Percentiles rank a stretch among this genome's conserved stretches.
phyloP scores from a whole-genome alignment of 2,797 vertebrate genomes.

The Stomatorhinus walkeri region DNA sequence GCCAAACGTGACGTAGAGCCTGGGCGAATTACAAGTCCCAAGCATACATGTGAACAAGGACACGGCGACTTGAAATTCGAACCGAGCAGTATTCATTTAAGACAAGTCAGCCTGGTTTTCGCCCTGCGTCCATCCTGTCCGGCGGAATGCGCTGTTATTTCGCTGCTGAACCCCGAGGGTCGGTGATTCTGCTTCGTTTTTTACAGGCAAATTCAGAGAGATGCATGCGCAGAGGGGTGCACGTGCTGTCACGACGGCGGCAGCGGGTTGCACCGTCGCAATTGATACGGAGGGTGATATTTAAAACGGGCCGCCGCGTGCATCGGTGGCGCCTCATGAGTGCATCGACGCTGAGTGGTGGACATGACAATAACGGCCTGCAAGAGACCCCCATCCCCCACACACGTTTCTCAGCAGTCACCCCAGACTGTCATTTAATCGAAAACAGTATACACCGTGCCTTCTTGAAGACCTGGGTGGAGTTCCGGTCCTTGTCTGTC shows the following conservation, averaged over 20 bases:
- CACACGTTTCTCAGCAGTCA: neutral
- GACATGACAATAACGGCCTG: neutral
- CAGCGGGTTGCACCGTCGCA: neutral
- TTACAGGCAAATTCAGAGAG: too few species aligned
- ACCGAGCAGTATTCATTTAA: neutral
- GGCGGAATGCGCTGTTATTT: neutral
- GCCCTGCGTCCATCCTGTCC: neutral
- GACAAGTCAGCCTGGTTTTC: neutral
- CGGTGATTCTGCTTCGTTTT: neutral
- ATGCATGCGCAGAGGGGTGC: neutral
- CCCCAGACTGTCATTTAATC: neutral
- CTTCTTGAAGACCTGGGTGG: neutral
- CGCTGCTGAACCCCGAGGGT: neutral
- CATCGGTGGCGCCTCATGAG: neutral
- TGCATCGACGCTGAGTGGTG: neutral
- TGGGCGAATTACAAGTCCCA: neutral
- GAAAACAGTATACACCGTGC: neutral
- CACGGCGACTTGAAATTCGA: neutral
- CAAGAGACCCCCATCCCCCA: neutral
- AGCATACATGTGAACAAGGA: neutral
- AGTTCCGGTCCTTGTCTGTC: neutral
- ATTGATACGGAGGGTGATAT: neutral
- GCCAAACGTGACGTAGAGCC: neutral
- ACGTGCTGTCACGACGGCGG: neutral
- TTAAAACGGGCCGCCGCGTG: neutral